Base-by-base conservation (phyloP, 2,113 vertebrate genomes). In the Petromus typicus region DNA sequence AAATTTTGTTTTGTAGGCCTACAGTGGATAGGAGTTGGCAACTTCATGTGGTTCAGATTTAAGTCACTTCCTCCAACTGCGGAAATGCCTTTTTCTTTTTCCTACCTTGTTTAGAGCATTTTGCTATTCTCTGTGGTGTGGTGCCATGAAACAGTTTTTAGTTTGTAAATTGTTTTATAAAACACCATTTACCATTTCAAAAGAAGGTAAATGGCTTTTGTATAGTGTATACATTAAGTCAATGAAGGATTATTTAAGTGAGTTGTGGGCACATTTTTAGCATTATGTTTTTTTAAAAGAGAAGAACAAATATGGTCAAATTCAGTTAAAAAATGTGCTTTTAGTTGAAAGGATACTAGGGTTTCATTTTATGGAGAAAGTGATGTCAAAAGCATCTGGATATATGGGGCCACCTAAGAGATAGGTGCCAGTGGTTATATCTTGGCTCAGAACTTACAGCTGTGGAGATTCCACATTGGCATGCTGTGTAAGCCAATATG, bases 391-490 rank as follows among this genome's bases (percentile, higher is more conserved):
- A 48, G n/a, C 16, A 67, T 89, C 43, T 89, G 14, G 64, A 59
- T 82, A 54, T 43, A 34, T 45, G 13, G 13, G 69, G 48, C 32
- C 27, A n/a, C 56, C n/a, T 64, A 69, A 37, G 32, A 90, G n/a
- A 92, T 0, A 90, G 51, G 92, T 61, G 45, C 5, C 75, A 80
- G 80, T 0, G 14, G 59, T 59, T 63, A 86, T 10, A 76, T 4
- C 9, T 12, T 59, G 32, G 57, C 51, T 95, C 63, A 82, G 94
- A 92, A 93, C 93, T 73, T 75, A 80, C 78, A 97, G 32, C 87
- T 92, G 85, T 59, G 61, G 79, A 93, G 79, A 97, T 75, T 71
- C 80, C 75, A 83, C 82, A 94, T 81, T 51, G 73, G 54, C 89
- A 86, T 66, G 83, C 92, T 75, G 22, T 18, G 17, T 1, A 1